Evolutionary conservation across 2,113 vertebrate species (phyloP).

Genomic region (Danionella cerebrum): DNA sequence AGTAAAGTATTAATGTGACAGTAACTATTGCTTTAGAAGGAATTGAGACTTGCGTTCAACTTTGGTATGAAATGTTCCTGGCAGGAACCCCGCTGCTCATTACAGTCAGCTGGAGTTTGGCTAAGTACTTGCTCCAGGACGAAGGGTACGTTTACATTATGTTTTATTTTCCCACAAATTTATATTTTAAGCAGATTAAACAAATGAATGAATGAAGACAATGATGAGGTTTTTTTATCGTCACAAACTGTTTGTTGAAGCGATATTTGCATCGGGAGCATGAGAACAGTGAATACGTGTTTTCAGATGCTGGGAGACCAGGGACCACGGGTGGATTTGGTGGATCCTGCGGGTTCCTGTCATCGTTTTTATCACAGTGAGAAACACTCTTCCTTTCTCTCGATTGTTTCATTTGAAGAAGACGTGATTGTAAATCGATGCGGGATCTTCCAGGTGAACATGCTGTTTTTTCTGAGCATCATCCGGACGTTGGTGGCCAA

Average conservation of each 20-base stretch:
- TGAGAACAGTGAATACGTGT: constrained; percentile 27
- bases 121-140: constrained; percentile 79
- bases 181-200: too few relatives aligned
- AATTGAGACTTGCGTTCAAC: too few relatives aligned
- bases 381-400: constrained; percentile 33
- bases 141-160: constrained; percentile 70
- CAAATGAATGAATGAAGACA: too few relatives aligned
- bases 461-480: constrained; percentile 64
- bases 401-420: too few relatives aligned
- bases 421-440: too few relatives aligned
- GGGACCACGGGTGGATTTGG: constrained; percentile 71
- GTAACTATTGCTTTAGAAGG: too few relatives aligned
- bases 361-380: constrained; percentile 80
- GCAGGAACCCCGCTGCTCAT: constrained; percentile 73
- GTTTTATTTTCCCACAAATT: too few relatives aligned
- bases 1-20: too few relatives aligned
- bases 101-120: constrained; percentile 72
- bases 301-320: constrained; percentile 87
- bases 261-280: too few relatives aligned
- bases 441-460: constrained; percentile 59
- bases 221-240: too few relatives aligned
- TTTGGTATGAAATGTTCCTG: not conserved
- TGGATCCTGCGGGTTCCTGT: constrained; percentile 90
- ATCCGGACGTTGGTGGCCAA: constrained; percentile 60
- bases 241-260: too few relatives aligned